Evolutionary conservation across 2,113 vertebrate species (phyloP).

Genomic region (Mus spicilegus): DNA sequence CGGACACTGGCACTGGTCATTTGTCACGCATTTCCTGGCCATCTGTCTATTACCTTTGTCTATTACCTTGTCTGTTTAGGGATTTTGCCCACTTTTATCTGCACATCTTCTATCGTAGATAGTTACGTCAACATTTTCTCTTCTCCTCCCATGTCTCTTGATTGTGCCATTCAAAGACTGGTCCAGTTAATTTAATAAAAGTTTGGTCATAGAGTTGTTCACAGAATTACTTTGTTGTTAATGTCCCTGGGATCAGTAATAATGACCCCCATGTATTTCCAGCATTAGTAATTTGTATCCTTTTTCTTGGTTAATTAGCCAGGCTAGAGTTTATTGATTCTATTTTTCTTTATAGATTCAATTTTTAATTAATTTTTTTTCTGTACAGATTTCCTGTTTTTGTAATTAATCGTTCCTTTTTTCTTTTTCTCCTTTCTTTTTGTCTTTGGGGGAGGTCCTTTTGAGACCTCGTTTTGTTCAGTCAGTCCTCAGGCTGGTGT

Average conservation of each 20-base stretch:
- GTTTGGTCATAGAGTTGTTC: not conserved
- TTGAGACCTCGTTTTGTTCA: not conserved
- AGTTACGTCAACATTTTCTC: not conserved
- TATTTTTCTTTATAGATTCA: not conserved
- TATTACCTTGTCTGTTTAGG: not conserved
- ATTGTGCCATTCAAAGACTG: conserved; percentile 14
- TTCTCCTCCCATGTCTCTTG: not conserved
- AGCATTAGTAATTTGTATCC: not conserved
- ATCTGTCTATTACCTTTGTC: not conserved
- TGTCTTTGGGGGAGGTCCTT: not conserved
- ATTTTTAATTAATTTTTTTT: not conserved
- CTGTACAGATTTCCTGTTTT: not conserved
- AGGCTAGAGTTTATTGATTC: conserved; percentile 7
- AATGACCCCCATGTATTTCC: not conserved
- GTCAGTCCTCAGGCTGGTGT: not conserved
- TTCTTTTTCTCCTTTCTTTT: not conserved
- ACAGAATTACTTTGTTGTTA: not conserved
- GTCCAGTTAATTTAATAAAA: conserved; percentile 13
- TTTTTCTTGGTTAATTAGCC: not conserved
- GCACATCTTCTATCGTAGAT: not conserved
- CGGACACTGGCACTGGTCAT: not conserved
- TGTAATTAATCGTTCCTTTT: not conserved
- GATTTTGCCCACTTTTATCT: not conserved
- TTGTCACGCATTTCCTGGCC: not conserved
- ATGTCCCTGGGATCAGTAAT: not conserved